Evolutionary conservation across 2,888 invertebrate species (phyloP), one percentile per base, ranked within the genome.

Genomic region (Dicycla oo): DNA sequence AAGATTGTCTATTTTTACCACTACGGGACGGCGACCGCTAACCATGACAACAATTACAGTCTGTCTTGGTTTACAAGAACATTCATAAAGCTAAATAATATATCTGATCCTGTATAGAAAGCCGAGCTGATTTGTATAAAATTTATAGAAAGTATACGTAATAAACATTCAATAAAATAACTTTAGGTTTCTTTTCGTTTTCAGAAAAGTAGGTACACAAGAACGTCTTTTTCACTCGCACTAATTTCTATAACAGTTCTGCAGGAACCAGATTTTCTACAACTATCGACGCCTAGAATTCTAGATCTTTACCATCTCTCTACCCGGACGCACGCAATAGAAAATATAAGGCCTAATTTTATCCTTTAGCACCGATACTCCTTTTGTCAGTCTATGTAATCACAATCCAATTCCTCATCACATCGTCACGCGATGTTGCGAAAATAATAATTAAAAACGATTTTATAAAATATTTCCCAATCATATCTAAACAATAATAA

Each of bases 381-480:
- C 65, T 70, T 80, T 81, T 82, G 82, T 92, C 91, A 91, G 91
- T 91, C 92, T 91, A 84, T 84, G 67, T 84, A 80, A 90, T 90
- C 89, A 91, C 89, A 89, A 85, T 83, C 84, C 82, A 67, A 67
- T 72, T 80, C 78, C 69, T 69, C 82, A 78, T 66, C 73, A 81
- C 83, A 78, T 68, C 54, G 54, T 61, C 76, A 73, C 65, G 67
- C 58, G 67, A 83, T 69, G 69, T 73, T 75, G 77, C 76, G 54
- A 79, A 82, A 79, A 73, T 79, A 81, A 81, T 80, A 75, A 81
- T 80, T 69, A 70, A 79, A 85, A 82, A 85, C 83, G 81, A 83
- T 75, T 82, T 75, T 78, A 82, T 82, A 83, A 82, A 84, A 83
- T 79, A 88, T 87, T 81, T 80, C 49, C 80, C 81, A 80, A 82